Evolutionary conservation across 2,113 vertebrate species (phyloP), one percentile per base, ranked within the genome.

Genomic region (Carassius auratus): DNA sequence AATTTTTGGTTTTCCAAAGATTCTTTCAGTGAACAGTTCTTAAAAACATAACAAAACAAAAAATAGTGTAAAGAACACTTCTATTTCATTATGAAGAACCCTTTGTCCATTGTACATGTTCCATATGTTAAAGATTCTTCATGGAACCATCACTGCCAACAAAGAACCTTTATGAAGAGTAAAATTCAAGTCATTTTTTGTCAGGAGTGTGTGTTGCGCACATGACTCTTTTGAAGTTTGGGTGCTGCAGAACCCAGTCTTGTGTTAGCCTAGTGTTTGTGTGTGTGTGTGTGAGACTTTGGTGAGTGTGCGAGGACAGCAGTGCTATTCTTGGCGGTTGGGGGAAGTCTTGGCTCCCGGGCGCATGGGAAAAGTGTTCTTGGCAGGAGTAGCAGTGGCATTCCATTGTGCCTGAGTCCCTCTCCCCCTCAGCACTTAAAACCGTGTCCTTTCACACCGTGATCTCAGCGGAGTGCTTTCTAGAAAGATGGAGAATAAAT

Each of bases 331-430:
- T 94, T 94, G 92, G 93, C 93, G 84, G 89, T 86, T 81, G 90
- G 87, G 92, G 93, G 90, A 93, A 92, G 92, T 92, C 93, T 94
- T 94, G 94, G 93, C 93, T 94, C 92, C 87, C 79, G 74, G 77
- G 90, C 86, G 92, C 91, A 94, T 95, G 94, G 93, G 94, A 94
- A 95, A 94, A 94, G 92, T 93, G 93, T 92, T 94, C 88, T 93
- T 94, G 94, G 94, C 93, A 92, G 90, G 87, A 89, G 74, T 79
- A 91, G 87, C 89, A 83, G 64, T 91, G 89, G 90, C 92, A 93
- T 94, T 94, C 93, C 93, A 93, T 93, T 93, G 92, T 93, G 91
- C 89, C 81, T 78, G 42, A 79, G 82, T 79, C 86, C 78, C 80
- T 87, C 81, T 85, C 73, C 81, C 81, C 71, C 80, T 87, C 77